These are phyloP conservation scores for Clitarchus hookeri DNA, from an alignment of 2,888 invertebrate genomes.

Conservation along the genomic window DNA sequence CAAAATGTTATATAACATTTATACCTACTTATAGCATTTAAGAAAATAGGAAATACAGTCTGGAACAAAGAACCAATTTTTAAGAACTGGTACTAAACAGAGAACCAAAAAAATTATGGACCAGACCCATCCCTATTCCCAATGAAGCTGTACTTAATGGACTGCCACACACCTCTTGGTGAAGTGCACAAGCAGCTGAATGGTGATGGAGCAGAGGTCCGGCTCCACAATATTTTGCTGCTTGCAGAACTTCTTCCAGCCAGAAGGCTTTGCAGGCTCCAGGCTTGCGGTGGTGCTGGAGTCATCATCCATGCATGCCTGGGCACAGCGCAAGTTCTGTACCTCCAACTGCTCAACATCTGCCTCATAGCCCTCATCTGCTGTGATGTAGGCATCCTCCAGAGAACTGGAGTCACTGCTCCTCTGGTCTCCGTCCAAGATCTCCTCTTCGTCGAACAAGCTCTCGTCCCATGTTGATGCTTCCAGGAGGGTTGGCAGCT, in stretches of 20 bases:
- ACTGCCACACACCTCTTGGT: constrained; percentile 30
- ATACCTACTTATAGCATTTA: too few species aligned
- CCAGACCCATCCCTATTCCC: too few species aligned
- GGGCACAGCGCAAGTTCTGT: not conserved
- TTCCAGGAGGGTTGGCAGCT: constrained; percentile 58
- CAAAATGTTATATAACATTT: too few species aligned
- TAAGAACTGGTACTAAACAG: too few species aligned
- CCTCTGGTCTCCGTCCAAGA: constrained; percentile 33
- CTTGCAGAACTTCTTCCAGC: constrained; percentile 35
- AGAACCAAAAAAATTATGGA: too few species aligned
- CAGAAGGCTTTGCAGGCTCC: not conserved
- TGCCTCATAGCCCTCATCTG: constrained; percentile 69
- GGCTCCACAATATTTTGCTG: constrained; percentile 61
- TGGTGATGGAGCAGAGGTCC: constrained; percentile 63
- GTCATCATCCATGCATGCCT: constrained; percentile 40
- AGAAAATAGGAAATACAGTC: too few species aligned
- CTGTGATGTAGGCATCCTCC: constrained; percentile 54
- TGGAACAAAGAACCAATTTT: too few species aligned
- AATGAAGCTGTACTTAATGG: not conserved
- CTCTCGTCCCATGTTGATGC: constrained; percentile 53
- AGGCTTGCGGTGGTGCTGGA: constrained; percentile 16
- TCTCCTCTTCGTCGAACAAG: constrained; percentile 49
- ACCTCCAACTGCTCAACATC: constrained; percentile 61
- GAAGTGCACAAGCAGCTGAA: constrained; percentile 52
- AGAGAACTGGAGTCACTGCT: constrained; percentile 40